These are phyloP conservation scores for Ectemnius continuus DNA, from an alignment of 2,888 invertebrate genomes.

Conservation along the genomic window DNA sequence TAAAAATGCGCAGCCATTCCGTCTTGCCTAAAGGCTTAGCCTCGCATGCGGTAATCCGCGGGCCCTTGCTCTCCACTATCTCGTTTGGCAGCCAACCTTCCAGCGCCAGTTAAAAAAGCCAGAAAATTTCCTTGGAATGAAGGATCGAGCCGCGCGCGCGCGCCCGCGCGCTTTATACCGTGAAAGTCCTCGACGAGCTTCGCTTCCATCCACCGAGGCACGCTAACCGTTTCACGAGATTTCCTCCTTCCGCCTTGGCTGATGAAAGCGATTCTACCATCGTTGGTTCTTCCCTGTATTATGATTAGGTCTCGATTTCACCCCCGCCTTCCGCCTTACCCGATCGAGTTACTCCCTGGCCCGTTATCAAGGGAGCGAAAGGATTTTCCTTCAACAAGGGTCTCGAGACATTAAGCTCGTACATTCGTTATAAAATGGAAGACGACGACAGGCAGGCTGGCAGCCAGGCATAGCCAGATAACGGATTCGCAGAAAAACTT, in stretches of 20 bases:
- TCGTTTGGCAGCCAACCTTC: slow-evolving; percentile 41
- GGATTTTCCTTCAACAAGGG: background rate
- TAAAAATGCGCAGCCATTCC: slow-evolving; percentile 61
- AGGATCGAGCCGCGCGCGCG: slow-evolving; percentile 7
- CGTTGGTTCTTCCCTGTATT: background rate
- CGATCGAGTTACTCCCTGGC: background rate
- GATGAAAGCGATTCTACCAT: background rate
- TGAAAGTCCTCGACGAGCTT: slow-evolving; percentile 5
- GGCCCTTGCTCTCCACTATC: slow-evolving; percentile 13
- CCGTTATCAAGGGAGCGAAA: background rate
- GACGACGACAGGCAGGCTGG: background rate
- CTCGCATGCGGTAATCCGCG: slow-evolving; percentile 46
- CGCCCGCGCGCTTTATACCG: slow-evolving; percentile 1
- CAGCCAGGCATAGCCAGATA: background rate
- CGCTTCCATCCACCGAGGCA: background rate
- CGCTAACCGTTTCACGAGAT: slow-evolving; percentile 4
- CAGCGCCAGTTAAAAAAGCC: slow-evolving; percentile 1
- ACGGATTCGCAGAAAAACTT: background rate
- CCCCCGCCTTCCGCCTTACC: background rate
- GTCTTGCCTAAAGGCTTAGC: slow-evolving; percentile 58
- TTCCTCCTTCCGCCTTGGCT: background rate
- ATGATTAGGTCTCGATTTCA: background rate
- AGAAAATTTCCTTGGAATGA: slow-evolving; percentile 20
- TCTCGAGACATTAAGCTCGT: slow-evolving; percentile 1
- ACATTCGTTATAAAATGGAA: slow-evolving; percentile 4